Percentiles rank a stretch among this genome's conserved stretches.
Conservation (phyloP, 2,113 vertebrate genomes). For the Rhinoptilus africanus region DNA sequence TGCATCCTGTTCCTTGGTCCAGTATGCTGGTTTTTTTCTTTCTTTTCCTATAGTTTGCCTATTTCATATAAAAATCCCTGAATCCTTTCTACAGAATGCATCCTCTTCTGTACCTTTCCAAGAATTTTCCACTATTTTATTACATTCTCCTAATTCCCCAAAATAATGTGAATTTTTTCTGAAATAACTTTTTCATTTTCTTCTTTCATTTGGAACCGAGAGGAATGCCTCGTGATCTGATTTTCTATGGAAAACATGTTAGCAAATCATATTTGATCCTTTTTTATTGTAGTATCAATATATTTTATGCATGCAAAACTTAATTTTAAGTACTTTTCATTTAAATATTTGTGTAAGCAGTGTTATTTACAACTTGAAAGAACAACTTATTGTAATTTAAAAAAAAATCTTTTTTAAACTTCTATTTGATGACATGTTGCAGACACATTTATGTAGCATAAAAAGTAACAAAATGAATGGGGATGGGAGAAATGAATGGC, state of each 20-base stretch:
- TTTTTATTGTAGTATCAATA: not conserved
- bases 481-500: not conserved
- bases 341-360: not conserved
- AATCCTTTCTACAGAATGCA: accelerated
- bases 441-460: not conserved
- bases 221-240: not conserved
- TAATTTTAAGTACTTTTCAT: not conserved
- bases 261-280: not conserved
- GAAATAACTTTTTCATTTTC: not conserved
- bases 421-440: not conserved
- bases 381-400: not conserved
- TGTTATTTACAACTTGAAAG: not conserved
- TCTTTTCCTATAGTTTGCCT: not conserved
- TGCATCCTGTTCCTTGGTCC: not conserved
- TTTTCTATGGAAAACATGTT: not conserved
- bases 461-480: not conserved
- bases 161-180: not conserved
- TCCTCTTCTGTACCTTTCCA: not conserved
- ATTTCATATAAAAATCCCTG: not conserved
- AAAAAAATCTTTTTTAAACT: not conserved
- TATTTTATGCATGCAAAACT: not conserved
- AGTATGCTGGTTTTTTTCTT: not conserved
- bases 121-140: not conserved
- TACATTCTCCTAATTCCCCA: accelerated
- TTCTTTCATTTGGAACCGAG: not conserved